Conservation (phyloP, 2,888 invertebrate species). For the Cataglyphis albicans region DNA sequence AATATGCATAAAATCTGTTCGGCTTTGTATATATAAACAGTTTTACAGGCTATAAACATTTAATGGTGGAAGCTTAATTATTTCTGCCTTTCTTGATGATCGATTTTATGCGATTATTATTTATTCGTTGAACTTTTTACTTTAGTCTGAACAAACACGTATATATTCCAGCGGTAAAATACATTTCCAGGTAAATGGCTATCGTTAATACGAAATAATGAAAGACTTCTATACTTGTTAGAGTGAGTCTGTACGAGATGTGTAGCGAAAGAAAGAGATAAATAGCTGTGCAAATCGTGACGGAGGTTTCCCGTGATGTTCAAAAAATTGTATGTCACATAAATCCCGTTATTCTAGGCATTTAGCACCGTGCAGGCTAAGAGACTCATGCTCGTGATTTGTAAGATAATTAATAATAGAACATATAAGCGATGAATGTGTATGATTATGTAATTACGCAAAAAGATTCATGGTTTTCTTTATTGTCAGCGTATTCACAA, state of each 20-base stretch:
- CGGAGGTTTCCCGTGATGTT: conserved; percentile 29
- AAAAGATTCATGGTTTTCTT: conserved; percentile 10
- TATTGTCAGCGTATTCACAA: neutral
- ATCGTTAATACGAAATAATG: conserved; percentile 63
- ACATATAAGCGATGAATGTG: conserved; percentile 60
- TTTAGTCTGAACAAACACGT: neutral
- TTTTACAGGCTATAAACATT: neutral
- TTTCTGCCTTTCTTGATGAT: neutral
- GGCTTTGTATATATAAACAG: neutral
- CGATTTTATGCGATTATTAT: neutral
- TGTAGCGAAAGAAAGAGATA: conserved; percentile 27
- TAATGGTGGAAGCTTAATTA: neutral
- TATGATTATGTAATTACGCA: conserved; percentile 54
- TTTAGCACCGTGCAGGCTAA: conserved; percentile 56
- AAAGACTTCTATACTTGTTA: conserved; percentile 66
- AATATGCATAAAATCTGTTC: neutral
- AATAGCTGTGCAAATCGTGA: conserved; percentile 32
- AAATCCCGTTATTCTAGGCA: conserved; percentile 63
- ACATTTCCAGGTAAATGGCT: conserved; percentile 57
- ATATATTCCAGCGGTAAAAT: conserved; percentile 7
- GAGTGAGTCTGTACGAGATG: conserved; percentile 23
- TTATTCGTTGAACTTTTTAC: neutral
- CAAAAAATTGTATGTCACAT: conserved; percentile 46
- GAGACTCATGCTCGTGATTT: conserved; percentile 59
- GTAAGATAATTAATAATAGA: conserved; percentile 60